Percentiles rank a stretch among this genome's conserved stretches.
These are phyloP conservation scores for Sula dactylatra DNA, from an alignment of 2,113 vertebrate species.

Conservation along the genomic window DNA sequence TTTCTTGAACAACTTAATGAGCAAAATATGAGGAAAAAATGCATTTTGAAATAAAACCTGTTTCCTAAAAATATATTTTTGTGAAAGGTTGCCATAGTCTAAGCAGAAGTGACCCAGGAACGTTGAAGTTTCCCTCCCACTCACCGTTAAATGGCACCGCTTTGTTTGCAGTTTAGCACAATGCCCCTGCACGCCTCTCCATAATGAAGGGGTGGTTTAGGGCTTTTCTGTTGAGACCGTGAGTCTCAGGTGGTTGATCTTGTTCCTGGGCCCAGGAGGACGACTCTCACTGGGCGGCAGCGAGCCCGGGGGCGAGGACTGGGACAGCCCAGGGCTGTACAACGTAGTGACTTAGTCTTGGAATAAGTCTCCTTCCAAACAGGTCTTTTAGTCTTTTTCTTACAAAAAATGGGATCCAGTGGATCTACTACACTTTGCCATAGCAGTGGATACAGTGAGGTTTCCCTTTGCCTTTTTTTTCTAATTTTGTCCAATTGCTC, in stretches of 20 bases:
- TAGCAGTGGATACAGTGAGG: no score
- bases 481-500: not conserved
- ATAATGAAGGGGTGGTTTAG: accelerated
- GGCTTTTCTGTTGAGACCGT: accelerated
- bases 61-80: not conserved
- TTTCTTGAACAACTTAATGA: not conserved
- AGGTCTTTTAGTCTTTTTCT: not conserved
- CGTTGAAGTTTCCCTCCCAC: accelerated
- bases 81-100: not conserved
- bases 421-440: no score
- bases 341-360: accelerated
- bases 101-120: not conserved
- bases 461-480: not conserved
- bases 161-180: not conserved
- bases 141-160: accelerated
- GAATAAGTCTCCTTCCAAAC: not conserved
- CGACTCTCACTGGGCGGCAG: accelerated
- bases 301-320: no score
- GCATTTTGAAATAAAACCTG: not conserved
- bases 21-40: not conserved
- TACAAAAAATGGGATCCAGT: no score
- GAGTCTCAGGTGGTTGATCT: not conserved
- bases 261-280: no score
- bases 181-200: accelerated
- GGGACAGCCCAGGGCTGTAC: not conserved